These are phyloP conservation scores for Helogale parvula DNA, from an alignment of 2,113 vertebrate species.

Conservation along the genomic window DNA sequence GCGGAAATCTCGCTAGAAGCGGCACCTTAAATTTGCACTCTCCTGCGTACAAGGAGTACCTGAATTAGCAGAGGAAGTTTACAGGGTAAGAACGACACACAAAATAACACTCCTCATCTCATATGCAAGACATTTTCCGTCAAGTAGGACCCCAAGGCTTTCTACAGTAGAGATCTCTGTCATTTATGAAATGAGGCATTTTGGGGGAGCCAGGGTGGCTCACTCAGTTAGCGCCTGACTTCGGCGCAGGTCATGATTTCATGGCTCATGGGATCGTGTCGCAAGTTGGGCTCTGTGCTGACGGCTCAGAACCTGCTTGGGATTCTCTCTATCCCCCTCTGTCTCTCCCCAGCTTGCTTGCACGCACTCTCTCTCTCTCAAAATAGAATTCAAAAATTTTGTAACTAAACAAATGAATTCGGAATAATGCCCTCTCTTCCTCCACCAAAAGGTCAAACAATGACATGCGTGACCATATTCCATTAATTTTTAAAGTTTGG, in stretches of 20 bases:
- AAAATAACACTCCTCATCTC: neutral
- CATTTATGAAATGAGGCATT: neutral
- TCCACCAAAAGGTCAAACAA: neutral
- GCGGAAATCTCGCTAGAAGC: neutral
- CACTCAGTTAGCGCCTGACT: no score
- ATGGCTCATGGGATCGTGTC: no score
- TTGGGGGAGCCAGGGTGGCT: no score
- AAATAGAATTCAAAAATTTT: no score
- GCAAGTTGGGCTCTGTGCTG: no score
- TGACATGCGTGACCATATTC: neutral
- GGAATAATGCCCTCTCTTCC: neutral
- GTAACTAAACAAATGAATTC: neutral
- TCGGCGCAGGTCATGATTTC: no score
- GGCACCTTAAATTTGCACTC: neutral
- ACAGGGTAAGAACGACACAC: neutral
- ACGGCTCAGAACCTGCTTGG: no score
- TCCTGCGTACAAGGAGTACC: neutral
- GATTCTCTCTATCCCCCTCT: no score
- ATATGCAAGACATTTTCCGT: neutral
- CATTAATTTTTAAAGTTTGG: neutral
- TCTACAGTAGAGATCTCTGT: neutral
- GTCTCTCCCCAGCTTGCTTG: no score
- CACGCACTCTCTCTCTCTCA: no score
- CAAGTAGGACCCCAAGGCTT: neutral
- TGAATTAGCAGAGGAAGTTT: slow-evolving; percentile 19